Evolutionary conservation across 2,797 vertebrate species (phyloP).

Genomic region (Bothrops alternatus): DNA sequence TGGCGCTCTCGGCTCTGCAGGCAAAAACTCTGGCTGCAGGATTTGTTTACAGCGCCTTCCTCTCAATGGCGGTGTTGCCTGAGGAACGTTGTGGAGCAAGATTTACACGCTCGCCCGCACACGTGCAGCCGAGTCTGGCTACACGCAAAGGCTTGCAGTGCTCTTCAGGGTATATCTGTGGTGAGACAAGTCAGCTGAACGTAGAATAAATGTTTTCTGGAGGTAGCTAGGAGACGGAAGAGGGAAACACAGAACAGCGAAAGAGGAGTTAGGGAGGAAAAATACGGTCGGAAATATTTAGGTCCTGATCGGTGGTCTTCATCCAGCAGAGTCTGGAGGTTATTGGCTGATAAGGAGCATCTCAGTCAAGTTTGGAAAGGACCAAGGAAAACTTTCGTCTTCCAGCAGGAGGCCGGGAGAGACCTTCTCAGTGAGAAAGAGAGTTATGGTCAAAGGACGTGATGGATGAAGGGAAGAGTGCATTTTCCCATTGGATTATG

Average conservation of each 20-base stretch:
- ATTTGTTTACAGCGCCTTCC: not conserved
- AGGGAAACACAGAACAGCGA: not conserved
- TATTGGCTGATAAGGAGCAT: not conserved
- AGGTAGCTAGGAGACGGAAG: not conserved
- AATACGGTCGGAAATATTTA: not conserved
- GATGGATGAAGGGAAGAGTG: not conserved
- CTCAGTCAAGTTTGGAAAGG: not conserved
- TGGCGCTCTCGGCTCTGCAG: not conserved
- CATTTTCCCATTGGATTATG: not conserved
- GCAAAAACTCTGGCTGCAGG: not conserved
- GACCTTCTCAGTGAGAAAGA: not conserved
- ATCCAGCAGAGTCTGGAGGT: not conserved
- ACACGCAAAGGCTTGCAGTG: not conserved
- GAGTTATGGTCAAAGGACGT: not conserved
- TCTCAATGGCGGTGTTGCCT: not conserved
- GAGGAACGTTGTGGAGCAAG: not conserved
- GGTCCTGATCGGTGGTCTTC: not conserved
- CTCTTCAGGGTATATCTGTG: not conserved
- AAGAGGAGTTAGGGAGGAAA: not conserved
- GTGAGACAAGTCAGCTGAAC: not conserved
- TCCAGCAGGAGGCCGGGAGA: no score
- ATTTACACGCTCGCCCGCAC: not conserved
- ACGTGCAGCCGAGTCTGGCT: not conserved
- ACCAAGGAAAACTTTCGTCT: not conserved
- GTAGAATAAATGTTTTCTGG: not conserved